Base-by-base conservation (phyloP, 2,888 invertebrate genomes). In the Notodonta ziczac region DNA sequence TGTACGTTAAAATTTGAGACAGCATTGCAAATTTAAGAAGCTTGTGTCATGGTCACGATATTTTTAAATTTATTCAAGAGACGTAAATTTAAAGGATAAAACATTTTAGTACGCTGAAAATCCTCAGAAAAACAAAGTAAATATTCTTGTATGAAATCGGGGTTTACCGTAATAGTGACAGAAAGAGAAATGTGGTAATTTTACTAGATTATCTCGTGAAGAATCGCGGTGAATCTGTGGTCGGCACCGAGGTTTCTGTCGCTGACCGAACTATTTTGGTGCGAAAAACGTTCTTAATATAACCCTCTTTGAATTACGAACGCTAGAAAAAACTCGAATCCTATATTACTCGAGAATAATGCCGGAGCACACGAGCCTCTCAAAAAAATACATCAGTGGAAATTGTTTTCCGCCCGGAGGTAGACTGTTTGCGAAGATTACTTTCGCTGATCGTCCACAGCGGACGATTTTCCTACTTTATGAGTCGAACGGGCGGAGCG, bases 361-460 rank as follows among this genome's bases (percentile, higher is more conserved):
- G 70, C 66, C 55, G 51, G 61, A 58, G 61, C 68, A 73, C 72
- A 73, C 76, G 63, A 78, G 74, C 68, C 73, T 70, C 76, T 75
- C 63, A 76, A 86, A 85, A 84, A 86, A 85, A 85, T 82, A 85
- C 86, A 84, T 84, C 83, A 82, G 82, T 77, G 82, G 78, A 86
- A 86, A 87, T 86, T 87, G 87, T 86, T 86, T 85, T 80, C 78
- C 84, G 84, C 81, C 78, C 71, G 73, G 77, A 82, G 85, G 82
- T 83, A 82, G 81, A 82, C 86, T 86, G 85, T 82, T 83, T 80
- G 82, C 80, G 78, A 82, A 84, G 83, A 87, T 87, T 87, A 87
- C 86, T 84, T 86, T 84, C 74, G 78, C 78, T 83, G 83, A 86
- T 85, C 85, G 83, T 76, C 80, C 78, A 76, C 76, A 69, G 85